A percentile compares a stretch with the other conserved stretches of the same genome.
phyloP scores from a whole-genome alignment of 2,888 invertebrate genomes.

The Cyclophora albipunctata region DNA sequence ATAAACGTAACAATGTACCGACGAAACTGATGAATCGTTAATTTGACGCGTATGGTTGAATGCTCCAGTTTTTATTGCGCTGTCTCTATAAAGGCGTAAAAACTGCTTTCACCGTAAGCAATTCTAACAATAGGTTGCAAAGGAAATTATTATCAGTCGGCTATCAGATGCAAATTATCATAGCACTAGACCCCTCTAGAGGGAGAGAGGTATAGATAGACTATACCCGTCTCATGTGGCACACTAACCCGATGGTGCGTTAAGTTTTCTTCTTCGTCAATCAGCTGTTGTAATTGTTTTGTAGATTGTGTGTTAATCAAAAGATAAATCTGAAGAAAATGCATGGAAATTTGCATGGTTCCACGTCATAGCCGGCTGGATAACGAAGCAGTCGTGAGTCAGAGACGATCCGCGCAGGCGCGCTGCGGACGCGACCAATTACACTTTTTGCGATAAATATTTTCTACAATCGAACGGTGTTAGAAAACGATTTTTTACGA shows the following conservation, averaged over 20 bases:
- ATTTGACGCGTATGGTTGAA: background rate
- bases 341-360: constrained; percentile 50
- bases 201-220: constrained; percentile 32
- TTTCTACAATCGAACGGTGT: constrained; percentile 53
- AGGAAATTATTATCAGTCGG: constrained; percentile 56
- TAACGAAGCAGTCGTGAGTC: constrained; percentile 43
- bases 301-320: constrained; percentile 21
- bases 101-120: constrained; percentile 44
- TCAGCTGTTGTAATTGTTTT: constrained; percentile 20
- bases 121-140: constrained; percentile 39
- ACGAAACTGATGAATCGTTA: background rate
- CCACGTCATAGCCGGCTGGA: constrained; percentile 35
- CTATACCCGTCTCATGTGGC: constrained; percentile 44
- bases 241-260: constrained; percentile 65
- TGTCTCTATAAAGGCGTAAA: constrained; percentile 15
- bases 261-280: constrained; percentile 38
- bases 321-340: constrained; percentile 38
- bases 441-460: constrained; percentile 51
- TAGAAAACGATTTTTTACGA: constrained; percentile 45
- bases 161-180: constrained; percentile 67
- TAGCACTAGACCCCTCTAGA: constrained; percentile 54
- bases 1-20: background rate
- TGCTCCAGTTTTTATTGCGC: background rate
- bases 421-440: constrained; percentile 45
- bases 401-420: constrained; percentile 43